These are phyloP conservation scores for Petrolisthes cinctipes DNA, from an alignment of 2,888 invertebrate genomes.

Conservation along the genomic window DNA sequence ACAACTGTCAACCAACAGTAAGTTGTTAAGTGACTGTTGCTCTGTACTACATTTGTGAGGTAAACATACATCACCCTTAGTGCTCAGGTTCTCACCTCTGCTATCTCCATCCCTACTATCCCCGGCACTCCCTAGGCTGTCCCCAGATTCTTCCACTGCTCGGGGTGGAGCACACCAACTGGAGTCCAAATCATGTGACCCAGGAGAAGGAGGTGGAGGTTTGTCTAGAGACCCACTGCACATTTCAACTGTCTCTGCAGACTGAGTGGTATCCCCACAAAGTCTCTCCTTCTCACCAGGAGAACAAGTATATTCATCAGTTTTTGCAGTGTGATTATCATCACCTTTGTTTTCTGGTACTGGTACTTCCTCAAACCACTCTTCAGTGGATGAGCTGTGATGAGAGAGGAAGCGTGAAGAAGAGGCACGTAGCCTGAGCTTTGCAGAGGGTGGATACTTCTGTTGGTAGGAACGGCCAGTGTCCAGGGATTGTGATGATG, in stretches of 20 bases:
- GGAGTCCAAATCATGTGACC: slow-evolving; percentile 21
- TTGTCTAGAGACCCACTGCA: slow-evolving; percentile 31
- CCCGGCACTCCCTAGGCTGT: slow-evolving; percentile 30
- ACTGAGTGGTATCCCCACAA: slow-evolving; percentile 9
- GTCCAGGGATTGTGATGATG: slow-evolving; percentile 56
- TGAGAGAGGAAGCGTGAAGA: slow-evolving; percentile 62
- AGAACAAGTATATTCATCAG: neutral
- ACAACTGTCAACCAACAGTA: slow-evolving; percentile 58
- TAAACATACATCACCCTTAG: slow-evolving; percentile 30
- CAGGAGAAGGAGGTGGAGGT: slow-evolving; percentile 36
- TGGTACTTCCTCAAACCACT: slow-evolving; percentile 65
- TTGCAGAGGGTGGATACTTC: slow-evolving; percentile 40
- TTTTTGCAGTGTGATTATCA: neutral
- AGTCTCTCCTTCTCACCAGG: neutral
- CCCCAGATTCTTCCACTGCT: slow-evolving; percentile 43
- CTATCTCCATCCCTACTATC: slow-evolving; percentile 52
- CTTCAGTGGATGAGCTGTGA: slow-evolving; percentile 64
- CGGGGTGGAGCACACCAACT: slow-evolving; percentile 24
- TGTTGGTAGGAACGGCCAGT: slow-evolving; percentile 42
- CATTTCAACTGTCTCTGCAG: slow-evolving; percentile 19
- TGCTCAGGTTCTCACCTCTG: slow-evolving; percentile 30
- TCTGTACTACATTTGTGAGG: slow-evolving; percentile 45
- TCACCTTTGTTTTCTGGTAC: slow-evolving; percentile 2
- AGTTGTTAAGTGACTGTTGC: slow-evolving; percentile 60
- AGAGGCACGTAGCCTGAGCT: slow-evolving; percentile 47